Conservation (phyloP, 1,140 invertebrate genomes). For the Dinoponera quadriceps region DNA sequence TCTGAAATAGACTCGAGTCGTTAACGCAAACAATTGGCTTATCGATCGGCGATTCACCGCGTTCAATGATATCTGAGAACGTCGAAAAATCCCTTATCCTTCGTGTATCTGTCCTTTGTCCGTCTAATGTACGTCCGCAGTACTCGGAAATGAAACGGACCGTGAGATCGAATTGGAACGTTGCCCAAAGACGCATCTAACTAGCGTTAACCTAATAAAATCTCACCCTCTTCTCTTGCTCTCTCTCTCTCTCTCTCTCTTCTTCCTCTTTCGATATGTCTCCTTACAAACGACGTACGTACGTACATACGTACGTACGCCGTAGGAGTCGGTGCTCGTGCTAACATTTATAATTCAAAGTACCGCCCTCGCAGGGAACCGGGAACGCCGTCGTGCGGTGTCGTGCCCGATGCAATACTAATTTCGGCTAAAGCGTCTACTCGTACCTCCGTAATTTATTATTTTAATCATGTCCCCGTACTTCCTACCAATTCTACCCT, state of each 20-base stretch:
- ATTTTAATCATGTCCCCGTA: constrained; percentile 75
- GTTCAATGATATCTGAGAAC: neutral
- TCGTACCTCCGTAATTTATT: constrained; percentile 73
- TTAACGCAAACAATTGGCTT: neutral
- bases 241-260: no score
- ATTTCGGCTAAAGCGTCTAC: constrained; percentile 70
- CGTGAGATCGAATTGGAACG: constrained; percentile 71
- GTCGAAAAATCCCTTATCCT: constrained; percentile 17
- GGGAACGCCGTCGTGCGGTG: constrained; percentile 9
- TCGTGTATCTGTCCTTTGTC: constrained; percentile 8
- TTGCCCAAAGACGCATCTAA: constrained; percentile 55
- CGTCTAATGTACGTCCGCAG: constrained; percentile 51
- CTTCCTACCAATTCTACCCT: neutral
- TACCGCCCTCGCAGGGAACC: constrained; percentile 46
- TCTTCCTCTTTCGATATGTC: neutral
- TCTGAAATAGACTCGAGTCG: no score
- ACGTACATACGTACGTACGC: neutral
- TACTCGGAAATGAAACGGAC: constrained; percentile 61
- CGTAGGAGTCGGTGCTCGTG: constrained; percentile 3
- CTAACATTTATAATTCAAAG: constrained; percentile 68
- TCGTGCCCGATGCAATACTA: constrained; percentile 53
- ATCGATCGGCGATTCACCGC: neutral
- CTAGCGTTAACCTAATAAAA: constrained; percentile 56
- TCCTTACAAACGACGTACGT: constrained; percentile 36
- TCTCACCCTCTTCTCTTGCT: neutral